These are phyloP conservation scores for Hedya salicella DNA, from an alignment of 2,888 invertebrate species.

Conservation along the genomic window DNA sequence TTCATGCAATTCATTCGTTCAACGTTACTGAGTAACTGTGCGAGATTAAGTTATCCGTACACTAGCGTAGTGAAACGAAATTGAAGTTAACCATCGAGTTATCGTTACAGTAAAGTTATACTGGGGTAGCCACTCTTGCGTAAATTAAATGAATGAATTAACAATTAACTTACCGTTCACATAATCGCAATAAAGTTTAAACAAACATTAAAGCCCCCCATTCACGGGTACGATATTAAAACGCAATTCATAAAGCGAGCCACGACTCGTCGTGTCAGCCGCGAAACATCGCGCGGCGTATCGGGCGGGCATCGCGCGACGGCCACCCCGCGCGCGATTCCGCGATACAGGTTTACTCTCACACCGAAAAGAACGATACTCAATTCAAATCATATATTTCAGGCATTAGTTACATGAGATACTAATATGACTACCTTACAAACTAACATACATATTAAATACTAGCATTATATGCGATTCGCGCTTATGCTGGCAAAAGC, in stretches of 20 bases:
- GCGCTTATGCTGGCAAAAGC: too few relatives aligned
- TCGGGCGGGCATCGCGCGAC: conserved; percentile 63
- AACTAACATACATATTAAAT: too few relatives aligned
- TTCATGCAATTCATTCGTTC: too few relatives aligned
- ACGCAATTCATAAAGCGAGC: conserved; percentile 37
- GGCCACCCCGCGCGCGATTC: conserved; percentile 64
- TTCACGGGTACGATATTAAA: conserved; percentile 65
- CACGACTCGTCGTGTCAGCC: conserved; percentile 40
- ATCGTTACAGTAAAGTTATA: too few relatives aligned
- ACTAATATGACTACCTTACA: too few relatives aligned
- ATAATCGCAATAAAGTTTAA: background rate
- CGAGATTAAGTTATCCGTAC: too few relatives aligned
- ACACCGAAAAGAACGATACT: conserved; percentile 48
- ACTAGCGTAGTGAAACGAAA: too few relatives aligned
- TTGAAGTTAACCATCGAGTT: too few relatives aligned
- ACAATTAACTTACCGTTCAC: background rate
- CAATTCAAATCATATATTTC: background rate
- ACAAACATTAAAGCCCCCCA: conserved; percentile 45
- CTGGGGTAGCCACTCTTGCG: too few relatives aligned
- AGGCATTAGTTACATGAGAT: too few relatives aligned
- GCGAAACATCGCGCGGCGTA: conserved; percentile 53
- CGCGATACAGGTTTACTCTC: conserved; percentile 54
- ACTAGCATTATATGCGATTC: too few relatives aligned
- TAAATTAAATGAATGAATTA: background rate
- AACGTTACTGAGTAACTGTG: too few relatives aligned